These are phyloP conservation scores for Australoheros scitulus DNA, from an alignment of 2,113 vertebrate species.

Conservation along the genomic window DNA sequence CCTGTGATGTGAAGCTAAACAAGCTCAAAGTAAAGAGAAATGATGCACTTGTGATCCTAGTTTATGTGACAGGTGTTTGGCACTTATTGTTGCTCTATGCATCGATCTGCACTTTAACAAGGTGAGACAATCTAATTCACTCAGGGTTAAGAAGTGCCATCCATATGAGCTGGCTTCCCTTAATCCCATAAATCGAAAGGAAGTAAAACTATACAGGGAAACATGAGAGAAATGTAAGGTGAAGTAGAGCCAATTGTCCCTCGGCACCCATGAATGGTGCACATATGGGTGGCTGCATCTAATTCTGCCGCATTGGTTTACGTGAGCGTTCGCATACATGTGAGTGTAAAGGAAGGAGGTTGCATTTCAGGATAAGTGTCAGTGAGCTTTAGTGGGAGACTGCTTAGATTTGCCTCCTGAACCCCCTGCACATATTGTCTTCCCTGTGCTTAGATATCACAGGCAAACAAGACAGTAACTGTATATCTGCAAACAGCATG, in stretches of 20 bases:
- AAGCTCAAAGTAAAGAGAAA: background rate
- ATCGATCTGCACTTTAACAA: conserved; percentile 3
- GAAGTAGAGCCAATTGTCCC: conserved; percentile 62
- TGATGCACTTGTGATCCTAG: background rate
- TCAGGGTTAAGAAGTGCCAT: background rate
- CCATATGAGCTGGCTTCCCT: conserved; percentile 10
- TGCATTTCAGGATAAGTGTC: conserved; percentile 59
- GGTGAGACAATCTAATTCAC: background rate
- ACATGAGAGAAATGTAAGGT: conserved; percentile 68
- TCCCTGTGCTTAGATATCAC: background rate
- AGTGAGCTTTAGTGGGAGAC: conserved; percentile 26
- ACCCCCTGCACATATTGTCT: background rate
- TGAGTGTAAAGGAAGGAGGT: conserved; percentile 7
- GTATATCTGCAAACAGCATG: background rate
- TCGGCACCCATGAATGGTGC: conserved; percentile 47
- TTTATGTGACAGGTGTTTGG: background rate
- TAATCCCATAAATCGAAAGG: conserved; percentile 16
- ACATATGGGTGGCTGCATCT: conserved; percentile 48
- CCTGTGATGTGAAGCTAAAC: background rate
- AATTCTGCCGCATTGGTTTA: conserved; percentile 71
- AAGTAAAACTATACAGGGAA: conserved; percentile 14
- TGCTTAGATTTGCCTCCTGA: conserved; percentile 38
- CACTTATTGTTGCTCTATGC: background rate
- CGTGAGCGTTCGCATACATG: conserved; percentile 34
- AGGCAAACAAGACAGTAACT: background rate